Percentiles rank a stretch among this genome's conserved stretches.
phyloP scores from a whole-genome alignment of 2,113 vertebrate species.

The Myocastor coypus region DNA sequence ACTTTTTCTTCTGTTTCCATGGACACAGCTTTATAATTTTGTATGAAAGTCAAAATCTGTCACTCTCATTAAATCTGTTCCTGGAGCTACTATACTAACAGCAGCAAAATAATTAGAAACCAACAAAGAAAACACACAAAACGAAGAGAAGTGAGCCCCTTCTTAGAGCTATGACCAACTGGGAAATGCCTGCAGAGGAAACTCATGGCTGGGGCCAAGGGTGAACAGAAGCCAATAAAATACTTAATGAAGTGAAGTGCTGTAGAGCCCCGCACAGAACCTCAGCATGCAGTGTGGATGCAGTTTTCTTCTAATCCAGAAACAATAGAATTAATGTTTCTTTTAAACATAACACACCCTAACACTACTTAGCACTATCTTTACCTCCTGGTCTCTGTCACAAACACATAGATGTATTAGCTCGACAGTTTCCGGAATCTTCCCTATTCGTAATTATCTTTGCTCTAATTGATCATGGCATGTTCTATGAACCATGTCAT shows the following conservation, averaged over 20 bases:
- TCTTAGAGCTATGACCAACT: slow-evolving; percentile 66
- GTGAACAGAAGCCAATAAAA: slow-evolving; percentile 66
- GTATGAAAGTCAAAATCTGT: slow-evolving; percentile 83
- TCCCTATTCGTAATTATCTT: slow-evolving; percentile 28
- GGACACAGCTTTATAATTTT: slow-evolving; percentile 87
- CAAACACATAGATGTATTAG: slow-evolving; percentile 12
- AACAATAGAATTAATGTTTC: slow-evolving; percentile 58
- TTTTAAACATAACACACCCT: slow-evolving; percentile 56
- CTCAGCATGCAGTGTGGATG: not conserved
- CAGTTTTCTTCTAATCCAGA: slow-evolving; percentile 66
- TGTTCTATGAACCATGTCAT: not conserved
- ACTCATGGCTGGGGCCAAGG: not conserved
- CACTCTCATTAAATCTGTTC: slow-evolving; percentile 85
- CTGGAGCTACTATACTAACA: slow-evolving; percentile 80
- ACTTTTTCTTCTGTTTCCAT: slow-evolving; percentile 88
- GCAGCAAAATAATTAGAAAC: slow-evolving; percentile 80
- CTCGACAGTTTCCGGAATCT: slow-evolving; percentile 17
- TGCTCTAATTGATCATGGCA: not conserved
- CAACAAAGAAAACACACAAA: slow-evolving; percentile 75
- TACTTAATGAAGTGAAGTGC: slow-evolving; percentile 57
- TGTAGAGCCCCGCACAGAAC: slow-evolving; percentile 1
- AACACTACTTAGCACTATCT: not conserved
- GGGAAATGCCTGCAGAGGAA: not conserved
- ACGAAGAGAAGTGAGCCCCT: slow-evolving; percentile 71
- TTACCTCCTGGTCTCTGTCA: not conserved